phyloP scores from a whole-genome alignment of 2,113 vertebrate genomes.

The Morone chrysops region DNA sequence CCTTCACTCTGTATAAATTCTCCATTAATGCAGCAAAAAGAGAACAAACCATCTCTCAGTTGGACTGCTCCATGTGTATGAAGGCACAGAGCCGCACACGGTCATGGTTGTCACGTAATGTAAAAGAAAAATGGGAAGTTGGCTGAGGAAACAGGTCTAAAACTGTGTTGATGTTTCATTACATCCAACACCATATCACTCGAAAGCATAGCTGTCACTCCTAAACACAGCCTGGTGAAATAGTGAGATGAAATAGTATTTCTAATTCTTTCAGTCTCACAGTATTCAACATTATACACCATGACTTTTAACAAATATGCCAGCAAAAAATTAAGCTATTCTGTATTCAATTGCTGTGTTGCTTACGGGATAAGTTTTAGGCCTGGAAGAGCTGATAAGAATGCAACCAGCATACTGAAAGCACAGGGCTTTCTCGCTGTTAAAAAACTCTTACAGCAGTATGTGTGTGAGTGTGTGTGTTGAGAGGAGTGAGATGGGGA shows the following conservation, averaged over 20 bases:
- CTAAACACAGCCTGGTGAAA: slow-evolving; percentile 39
- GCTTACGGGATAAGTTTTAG: slow-evolving; percentile 62
- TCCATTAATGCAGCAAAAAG: slow-evolving; percentile 51
- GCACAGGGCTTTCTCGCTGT: slow-evolving; percentile 48
- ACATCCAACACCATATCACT: slow-evolving; percentile 13
- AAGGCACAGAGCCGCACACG: slow-evolving; percentile 13
- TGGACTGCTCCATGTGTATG: slow-evolving; percentile 11
- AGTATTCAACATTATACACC: slow-evolving; percentile 48
- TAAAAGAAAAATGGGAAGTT: slow-evolving; percentile 27
- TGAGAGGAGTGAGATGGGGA: not conserved
- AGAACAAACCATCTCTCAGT: slow-evolving; percentile 34
- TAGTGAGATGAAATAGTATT: slow-evolving; percentile 29
- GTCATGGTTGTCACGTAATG: slow-evolving; percentile 30
- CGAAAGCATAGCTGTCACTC: slow-evolving; percentile 35
- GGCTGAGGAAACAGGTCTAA: slow-evolving; percentile 25
- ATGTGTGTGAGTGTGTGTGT: slow-evolving; percentile 23
- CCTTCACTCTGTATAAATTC: slow-evolving; percentile 51
- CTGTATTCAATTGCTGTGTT: slow-evolving; percentile 69
- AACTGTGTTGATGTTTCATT: slow-evolving; percentile 19
- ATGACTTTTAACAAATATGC: slow-evolving; percentile 51
- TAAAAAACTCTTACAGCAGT: slow-evolving; percentile 37
- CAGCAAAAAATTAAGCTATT: slow-evolving; percentile 56
- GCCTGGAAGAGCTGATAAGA: slow-evolving; percentile 71
- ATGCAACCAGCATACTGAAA: slow-evolving; percentile 67
- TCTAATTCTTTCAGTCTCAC: slow-evolving; percentile 47